These are phyloP conservation scores for Keiferia lycopersicella DNA, from an alignment of 2,888 invertebrate species.

Conservation along the genomic window DNA sequence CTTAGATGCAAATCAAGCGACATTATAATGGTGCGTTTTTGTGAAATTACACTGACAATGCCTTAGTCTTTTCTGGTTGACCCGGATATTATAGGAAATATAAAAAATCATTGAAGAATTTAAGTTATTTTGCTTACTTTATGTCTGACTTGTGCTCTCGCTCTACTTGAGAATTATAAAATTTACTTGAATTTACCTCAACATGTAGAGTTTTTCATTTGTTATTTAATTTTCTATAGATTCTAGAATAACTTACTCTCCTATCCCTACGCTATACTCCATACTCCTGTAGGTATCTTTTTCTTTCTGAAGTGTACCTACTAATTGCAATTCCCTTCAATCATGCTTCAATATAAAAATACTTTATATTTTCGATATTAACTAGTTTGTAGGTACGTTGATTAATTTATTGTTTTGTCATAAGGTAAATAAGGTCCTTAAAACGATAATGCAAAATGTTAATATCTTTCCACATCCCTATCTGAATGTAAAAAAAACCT, in stretches of 20 bases:
- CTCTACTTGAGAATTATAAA: neutral
- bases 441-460: constrained; percentile 22
- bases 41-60: too few species aligned
- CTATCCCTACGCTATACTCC: neutral
- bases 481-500: constrained; percentile 38
- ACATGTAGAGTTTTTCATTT: neutral
- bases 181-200: neutral
- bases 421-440: neutral
- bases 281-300: neutral
- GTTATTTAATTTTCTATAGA: neutral
- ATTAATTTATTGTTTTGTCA: neutral
- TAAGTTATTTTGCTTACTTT: neutral
- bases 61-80: too few species aligned
- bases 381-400: neutral
- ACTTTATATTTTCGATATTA: too few species aligned
- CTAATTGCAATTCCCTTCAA: neutral
- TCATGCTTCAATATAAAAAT: too few species aligned
- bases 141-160: neutral
- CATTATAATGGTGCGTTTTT: too few species aligned
- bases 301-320: neutral
- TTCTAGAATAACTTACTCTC: neutral
- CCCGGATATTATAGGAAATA: too few species aligned
- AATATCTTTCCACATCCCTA: constrained; percentile 29
- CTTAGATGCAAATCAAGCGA: too few species aligned
- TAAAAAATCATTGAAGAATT: too few species aligned